Evolutionary conservation across 2,113 vertebrate genomes (phyloP), one percentile per base, ranked within the genome.

Genomic region (Albula goreensis): DNA sequence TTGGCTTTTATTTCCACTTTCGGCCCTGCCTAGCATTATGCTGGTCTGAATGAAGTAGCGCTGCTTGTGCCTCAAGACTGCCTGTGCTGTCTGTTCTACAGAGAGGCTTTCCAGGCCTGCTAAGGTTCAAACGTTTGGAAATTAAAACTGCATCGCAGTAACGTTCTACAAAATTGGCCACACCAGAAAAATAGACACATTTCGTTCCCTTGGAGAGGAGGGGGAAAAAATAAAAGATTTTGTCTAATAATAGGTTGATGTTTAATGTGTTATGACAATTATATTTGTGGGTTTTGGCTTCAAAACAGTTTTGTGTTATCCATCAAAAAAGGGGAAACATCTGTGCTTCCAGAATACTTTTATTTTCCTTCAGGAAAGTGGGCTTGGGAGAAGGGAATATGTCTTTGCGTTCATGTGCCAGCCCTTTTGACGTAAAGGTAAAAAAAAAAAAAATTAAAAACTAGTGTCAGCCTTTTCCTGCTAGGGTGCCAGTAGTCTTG

Each of bases 401-500:
- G 50, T n/a, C 80, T 10, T 50, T n/a, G n/a, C 49, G 84, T 78
- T 41, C 31, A 12, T 53, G 53, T 53, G 31, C 17, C 66, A 66
- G 50, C 19, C 31, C 51, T 8, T 25, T 12, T 9, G 50, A 31
- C 60, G 85, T 11, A 83, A 52, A 56, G 60, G 52, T 12, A 81
- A 81, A 86, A 60, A 86, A 83, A 83, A 85, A 5, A 50, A 51
- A 10, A 51, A 82, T 52, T 53, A 85, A 78, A 84, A 50, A 41
- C 50, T 66, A 6, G 22, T 53, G 31, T 74, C 7, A 17, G 74
- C 48, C 83, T 25, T 70, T 83, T n/a, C 82, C n/a, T 74, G 70
- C n/a, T 22, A 25, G 15, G 60, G 77, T 52, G 53, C 88, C 86
- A 87, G 88, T 86, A 90, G 85, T n/a, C 50, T 4, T 83, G 84